A percentile compares a stretch with the other conserved stretches of the same genome.
phyloP scores from a whole-genome alignment of 2,797 vertebrate genomes.

The Sylvilagus floridanus region DNA sequence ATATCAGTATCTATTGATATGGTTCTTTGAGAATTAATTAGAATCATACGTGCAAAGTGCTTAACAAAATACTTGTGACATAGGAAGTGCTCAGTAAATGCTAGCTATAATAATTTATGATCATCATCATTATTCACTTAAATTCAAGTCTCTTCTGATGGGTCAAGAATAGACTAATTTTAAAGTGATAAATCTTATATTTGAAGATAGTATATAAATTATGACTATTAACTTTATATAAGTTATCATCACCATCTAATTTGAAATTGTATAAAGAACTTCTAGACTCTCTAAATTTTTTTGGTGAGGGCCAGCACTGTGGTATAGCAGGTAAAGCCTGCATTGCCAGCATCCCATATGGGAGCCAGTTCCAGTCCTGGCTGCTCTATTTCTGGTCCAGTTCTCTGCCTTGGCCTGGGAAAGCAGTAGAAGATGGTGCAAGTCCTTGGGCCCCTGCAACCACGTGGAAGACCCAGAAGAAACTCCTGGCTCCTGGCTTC shows the following conservation, averaged over 20 bases:
- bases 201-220: constrained; percentile 33
- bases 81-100: not conserved
- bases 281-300: not conserved
- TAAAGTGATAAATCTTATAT: constrained; percentile 11
- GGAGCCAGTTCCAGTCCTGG: too few species aligned
- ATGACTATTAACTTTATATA: constrained; percentile 23
- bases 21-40: constrained; percentile 56
- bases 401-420: too few species aligned
- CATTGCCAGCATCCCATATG: too few species aligned
- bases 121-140: constrained; percentile 39
- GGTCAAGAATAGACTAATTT: constrained; percentile 13
- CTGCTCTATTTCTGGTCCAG: too few species aligned
- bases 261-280: constrained; percentile 44
- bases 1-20: not conserved
- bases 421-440: too few species aligned
- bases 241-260: not conserved
- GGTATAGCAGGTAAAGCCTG: too few species aligned
- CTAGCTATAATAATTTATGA: constrained; percentile 25
- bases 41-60: constrained; percentile 19
- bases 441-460: too few species aligned
- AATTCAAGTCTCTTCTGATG: not conserved
- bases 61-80: constrained; percentile 34
- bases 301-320: not conserved
- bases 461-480: too few species aligned
- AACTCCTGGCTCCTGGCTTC: too few species aligned